phyloP scores from a whole-genome alignment of 1,140 invertebrate genomes.

The Hetaerina americana region DNA sequence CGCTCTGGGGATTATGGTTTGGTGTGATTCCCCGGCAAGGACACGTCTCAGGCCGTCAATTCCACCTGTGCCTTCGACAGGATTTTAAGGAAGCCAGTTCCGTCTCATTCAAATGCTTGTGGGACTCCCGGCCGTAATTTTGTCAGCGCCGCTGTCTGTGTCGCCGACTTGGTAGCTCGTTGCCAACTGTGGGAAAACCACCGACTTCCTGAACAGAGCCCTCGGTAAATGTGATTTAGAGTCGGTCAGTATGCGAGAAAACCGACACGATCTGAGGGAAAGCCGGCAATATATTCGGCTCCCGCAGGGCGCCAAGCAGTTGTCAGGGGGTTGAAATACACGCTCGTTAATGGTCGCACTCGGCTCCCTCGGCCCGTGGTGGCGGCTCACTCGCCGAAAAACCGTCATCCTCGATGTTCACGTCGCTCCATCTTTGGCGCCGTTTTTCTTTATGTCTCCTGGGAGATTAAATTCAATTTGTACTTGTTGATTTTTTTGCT shows the following conservation, averaged over 20 bases:
- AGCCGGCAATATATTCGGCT: not conserved
- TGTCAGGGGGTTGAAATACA: not conserved
- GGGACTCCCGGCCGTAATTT: not conserved
- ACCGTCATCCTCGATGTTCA: not conserved
- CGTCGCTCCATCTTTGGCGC: not conserved
- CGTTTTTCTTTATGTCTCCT: no score
- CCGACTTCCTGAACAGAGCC: no score
- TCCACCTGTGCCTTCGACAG: no score
- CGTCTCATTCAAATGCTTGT: not conserved
- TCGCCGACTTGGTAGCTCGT: not conserved
- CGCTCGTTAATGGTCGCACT: not conserved
- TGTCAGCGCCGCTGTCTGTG: not conserved
- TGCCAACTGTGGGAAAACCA: not conserved
- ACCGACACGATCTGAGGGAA: not conserved
- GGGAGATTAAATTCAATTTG: no score
- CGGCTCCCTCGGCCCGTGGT: not conserved
- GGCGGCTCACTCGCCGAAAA: not conserved
- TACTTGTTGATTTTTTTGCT: no score
- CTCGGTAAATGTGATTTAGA: not conserved
- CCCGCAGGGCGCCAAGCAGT: not conserved
- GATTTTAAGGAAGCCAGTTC: no score
- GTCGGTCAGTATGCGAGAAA: not conserved
- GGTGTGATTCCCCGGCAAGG: no score
- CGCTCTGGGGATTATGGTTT: no score
- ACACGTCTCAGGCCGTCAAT: no score